Conservation (phyloP, 2,888 invertebrate species). For the Xylocampa areola region DNA sequence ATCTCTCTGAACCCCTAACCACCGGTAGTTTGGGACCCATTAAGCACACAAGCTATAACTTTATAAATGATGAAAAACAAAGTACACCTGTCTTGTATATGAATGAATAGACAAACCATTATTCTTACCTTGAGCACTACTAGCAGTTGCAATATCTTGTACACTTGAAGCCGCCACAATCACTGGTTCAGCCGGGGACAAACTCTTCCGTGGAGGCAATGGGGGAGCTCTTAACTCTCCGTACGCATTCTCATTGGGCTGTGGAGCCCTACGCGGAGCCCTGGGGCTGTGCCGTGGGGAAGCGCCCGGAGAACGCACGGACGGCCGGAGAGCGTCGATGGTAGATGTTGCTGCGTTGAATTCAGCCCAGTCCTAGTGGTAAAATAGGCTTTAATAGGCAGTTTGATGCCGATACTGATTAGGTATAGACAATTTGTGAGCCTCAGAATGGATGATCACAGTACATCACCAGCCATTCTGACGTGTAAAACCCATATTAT, state of each 20-base stretch:
- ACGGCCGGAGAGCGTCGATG: constrained; percentile 87
- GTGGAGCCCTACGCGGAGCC: constrained; percentile 71
- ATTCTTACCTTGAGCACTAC: constrained; percentile 63
- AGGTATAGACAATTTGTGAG: background rate
- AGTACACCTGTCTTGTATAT: too few relatives aligned
- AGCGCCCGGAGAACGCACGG: constrained; percentile 88
- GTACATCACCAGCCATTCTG: too few relatives aligned
- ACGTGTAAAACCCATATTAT: too few relatives aligned
- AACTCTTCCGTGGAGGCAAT: constrained; percentile 90
- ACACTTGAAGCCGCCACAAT: constrained; percentile 81
- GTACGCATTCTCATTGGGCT: constrained; percentile 79
- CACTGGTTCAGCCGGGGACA: constrained; percentile 81
- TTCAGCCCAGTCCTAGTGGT: constrained; percentile 89
- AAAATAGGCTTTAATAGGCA: background rate
- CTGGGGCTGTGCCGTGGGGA: constrained; percentile 88
- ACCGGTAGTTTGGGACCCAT: too few relatives aligned
- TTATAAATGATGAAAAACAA: too few relatives aligned
- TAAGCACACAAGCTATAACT: too few relatives aligned
- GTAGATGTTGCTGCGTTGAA: constrained; percentile 92
- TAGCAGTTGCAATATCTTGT: constrained; percentile 80
- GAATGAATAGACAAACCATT: too few relatives aligned
- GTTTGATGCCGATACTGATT: background rate
- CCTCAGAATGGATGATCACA: too few relatives aligned
- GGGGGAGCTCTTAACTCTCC: constrained; percentile 86
- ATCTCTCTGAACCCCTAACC: too few relatives aligned